A percentile compares a stretch with the other conserved stretches of the same genome.
phyloP scores from a whole-genome alignment of 2,888 invertebrate species.

The Rhabditophanes sp. region DNA sequence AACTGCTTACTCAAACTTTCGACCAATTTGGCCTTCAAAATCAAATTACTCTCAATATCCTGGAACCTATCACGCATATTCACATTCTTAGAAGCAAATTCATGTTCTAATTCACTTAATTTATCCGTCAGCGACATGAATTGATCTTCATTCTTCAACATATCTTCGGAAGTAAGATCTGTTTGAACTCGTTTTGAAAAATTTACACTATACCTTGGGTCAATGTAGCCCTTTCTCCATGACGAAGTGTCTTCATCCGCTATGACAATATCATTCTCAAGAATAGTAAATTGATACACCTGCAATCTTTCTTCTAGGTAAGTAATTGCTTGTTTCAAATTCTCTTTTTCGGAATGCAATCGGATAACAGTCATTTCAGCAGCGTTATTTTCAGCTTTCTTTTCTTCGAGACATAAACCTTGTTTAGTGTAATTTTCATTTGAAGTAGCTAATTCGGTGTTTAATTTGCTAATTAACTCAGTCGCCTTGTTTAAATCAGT shows the following conservation, averaged over 20 bases:
- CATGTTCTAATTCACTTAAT: constrained; percentile 26
- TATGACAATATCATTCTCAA: constrained; percentile 28
- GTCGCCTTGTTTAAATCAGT: no score
- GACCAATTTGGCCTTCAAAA: constrained; percentile 32
- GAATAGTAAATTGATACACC: constrained; percentile 32
- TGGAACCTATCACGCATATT: constrained; percentile 25
- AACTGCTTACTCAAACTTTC: constrained; percentile 21
- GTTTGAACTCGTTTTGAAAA: constrained; percentile 27
- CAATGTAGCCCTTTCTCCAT: constrained; percentile 29
- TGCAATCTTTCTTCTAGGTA: constrained; percentile 35
- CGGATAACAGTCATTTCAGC: neutral
- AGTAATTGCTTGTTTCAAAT: constrained; percentile 21
- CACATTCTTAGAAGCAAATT: constrained; percentile 26
- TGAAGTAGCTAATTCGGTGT: no score
- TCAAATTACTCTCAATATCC: constrained; percentile 35
- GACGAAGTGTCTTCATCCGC: constrained; percentile 21
- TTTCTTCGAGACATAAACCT: no score
- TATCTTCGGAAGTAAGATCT: constrained; percentile 23
- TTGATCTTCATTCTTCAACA: constrained; percentile 20
- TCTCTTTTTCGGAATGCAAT: constrained; percentile 18
- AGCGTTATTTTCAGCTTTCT: constrained; percentile 5
- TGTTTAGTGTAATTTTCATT: no score
- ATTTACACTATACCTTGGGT: constrained; percentile 25
- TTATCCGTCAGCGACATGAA: constrained; percentile 19
- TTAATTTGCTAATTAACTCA: no score